These are phyloP conservation scores for Coturnix japonica DNA, from an alignment of 2,113 vertebrate genomes.

Conservation along the genomic window DNA sequence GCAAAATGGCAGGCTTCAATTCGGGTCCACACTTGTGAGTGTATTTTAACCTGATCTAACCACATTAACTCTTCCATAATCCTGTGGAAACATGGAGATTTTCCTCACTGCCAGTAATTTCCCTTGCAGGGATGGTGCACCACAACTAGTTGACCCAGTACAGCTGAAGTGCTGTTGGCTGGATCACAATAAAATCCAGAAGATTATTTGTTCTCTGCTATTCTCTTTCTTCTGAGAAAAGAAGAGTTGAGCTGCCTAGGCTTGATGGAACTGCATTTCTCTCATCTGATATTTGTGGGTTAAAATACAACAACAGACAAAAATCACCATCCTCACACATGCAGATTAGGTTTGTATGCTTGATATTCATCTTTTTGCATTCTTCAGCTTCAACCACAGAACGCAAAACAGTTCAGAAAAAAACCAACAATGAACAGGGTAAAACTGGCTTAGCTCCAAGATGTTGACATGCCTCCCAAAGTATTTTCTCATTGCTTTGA, in stretches of 20 bases:
- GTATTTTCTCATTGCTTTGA: neutral
- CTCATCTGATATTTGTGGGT: neutral
- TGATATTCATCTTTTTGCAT: neutral
- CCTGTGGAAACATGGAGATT: neutral
- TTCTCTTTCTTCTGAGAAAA: neutral
- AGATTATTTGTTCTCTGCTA: neutral
- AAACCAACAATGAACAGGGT: neutral
- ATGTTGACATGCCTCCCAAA: neutral
- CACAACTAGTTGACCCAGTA: fast-evolving
- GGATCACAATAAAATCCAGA: neutral
- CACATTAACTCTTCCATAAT: neutral
- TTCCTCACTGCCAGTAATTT: neutral
- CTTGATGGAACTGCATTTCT: neutral
- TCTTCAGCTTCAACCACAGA: neutral
- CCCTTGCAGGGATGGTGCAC: neutral
- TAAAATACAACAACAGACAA: neutral
- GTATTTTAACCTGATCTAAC: neutral
- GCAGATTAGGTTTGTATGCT: neutral
- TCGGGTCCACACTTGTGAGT: too few species aligned
- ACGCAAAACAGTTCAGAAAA: neutral
- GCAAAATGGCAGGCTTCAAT: neutral
- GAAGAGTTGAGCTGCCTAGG: neutral
- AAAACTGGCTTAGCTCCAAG: neutral
- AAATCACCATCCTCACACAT: neutral
- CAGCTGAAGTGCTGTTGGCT: neutral